Evolutionary conservation across 2,888 invertebrate genomes (phyloP).

Genomic region (Caenorhabditis auriculariae): DNA sequence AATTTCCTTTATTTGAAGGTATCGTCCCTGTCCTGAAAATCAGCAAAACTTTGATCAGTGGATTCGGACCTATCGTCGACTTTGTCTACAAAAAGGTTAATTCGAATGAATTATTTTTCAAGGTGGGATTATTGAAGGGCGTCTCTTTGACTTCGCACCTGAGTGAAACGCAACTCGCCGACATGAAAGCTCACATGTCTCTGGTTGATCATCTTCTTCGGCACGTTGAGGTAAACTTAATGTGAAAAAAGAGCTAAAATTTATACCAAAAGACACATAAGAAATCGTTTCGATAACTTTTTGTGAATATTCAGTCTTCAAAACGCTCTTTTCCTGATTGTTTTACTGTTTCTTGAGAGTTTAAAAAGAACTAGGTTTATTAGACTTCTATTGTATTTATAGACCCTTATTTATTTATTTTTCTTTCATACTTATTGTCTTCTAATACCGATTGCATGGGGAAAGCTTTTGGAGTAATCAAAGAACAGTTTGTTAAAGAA

Average conservation of each 20-base stretch:
- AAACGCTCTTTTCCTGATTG: too few relatives aligned
- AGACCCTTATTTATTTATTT: neutral
- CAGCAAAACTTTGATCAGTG: slow-evolving; percentile 84
- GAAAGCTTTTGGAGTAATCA: too few relatives aligned
- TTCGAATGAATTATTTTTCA: too few relatives aligned
- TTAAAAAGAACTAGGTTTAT: too few relatives aligned
- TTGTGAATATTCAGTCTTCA: too few relatives aligned
- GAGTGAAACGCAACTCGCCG: slow-evolving; percentile 78
- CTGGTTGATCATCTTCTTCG: slow-evolving; percentile 79
- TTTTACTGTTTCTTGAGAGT: too few relatives aligned
- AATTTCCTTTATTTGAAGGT: slow-evolving; percentile 67
- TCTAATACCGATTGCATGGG: too few relatives aligned
- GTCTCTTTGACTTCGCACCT: slow-evolving; percentile 76
- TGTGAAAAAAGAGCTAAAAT: slow-evolving; percentile 1
- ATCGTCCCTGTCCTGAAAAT: slow-evolving; percentile 88
- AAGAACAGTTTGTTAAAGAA: neutral
- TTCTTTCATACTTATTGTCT: neutral
- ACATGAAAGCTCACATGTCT: slow-evolving; percentile 90
- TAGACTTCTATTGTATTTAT: too few relatives aligned
- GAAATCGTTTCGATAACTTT: neutral
- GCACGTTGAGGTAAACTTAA: slow-evolving; percentile 80
- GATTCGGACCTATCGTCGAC: slow-evolving; percentile 86
- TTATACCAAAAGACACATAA: slow-evolving; percentile 4
- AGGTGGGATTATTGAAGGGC: slow-evolving; percentile 67
- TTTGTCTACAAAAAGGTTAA: slow-evolving; percentile 79